These are phyloP conservation scores for Pandion haliaetus DNA, from an alignment of 2,113 vertebrate genomes.

Conservation along the genomic window DNA sequence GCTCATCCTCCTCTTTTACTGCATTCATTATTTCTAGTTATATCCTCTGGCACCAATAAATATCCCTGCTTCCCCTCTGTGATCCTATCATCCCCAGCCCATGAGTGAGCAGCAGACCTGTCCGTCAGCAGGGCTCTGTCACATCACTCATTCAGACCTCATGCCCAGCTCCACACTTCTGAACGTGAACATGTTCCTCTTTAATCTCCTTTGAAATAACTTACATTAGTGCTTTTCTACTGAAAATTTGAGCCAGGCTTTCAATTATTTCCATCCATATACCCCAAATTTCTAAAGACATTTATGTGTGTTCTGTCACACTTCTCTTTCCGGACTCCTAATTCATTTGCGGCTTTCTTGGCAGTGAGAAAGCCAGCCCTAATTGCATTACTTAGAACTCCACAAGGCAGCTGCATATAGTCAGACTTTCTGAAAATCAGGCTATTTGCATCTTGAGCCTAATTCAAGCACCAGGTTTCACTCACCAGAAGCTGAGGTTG, in stretches of 20 bases:
- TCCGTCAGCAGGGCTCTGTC: not conserved
- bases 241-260: not conserved
- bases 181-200: not conserved
- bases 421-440: constrained; percentile 34
- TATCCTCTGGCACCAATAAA: not conserved
- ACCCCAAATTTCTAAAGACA: not conserved
- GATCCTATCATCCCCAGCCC: not conserved
- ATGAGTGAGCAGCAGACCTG: not conserved
- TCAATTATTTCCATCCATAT: not conserved
- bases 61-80: not conserved
- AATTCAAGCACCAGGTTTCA: constrained; percentile 25
- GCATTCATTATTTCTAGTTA: not conserved
- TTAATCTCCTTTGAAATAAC: not conserved
- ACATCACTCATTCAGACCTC: not conserved
- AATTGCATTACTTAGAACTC: constrained; percentile 29
- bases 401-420: constrained; percentile 1
- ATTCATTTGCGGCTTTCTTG: not conserved
- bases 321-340: not conserved
- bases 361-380: not conserved
- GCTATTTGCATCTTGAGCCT: constrained; percentile 24
- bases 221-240: not conserved
- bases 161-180: not conserved
- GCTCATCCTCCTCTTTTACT: not conserved
- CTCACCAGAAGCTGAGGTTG: constrained; percentile 31
- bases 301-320: not conserved